Base-by-base conservation (phyloP, 2,797 vertebrate species). In the Vultur gryphus region DNA sequence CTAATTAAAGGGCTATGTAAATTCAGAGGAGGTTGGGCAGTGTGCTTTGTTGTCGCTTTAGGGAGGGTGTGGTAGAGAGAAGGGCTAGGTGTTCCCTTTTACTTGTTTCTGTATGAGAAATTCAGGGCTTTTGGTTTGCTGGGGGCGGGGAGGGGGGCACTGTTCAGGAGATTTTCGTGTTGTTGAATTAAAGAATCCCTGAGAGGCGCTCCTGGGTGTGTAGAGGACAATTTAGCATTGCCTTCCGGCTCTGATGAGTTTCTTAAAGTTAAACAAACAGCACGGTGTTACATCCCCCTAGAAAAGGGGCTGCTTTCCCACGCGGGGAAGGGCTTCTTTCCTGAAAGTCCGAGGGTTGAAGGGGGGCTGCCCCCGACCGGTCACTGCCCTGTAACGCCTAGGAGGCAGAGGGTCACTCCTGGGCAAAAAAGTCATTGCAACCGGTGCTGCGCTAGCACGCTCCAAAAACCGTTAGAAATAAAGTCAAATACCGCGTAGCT, bases 401-500 rank as follows among this genome's bases (percentile, higher is more conserved):
- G 49, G 29, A 44, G 41, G 6, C 52, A 72, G 64, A 33, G 46
- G 28, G 23, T 46, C 13, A 1, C 10, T 31, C 21, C 24, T 5
- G 24, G 35, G 10, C 11, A 12, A n/a, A 59, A 13, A 33, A 31
- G 11, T 4, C 4, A 18, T 5, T 14, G 16, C 28, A 29, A 4
- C 1, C 2, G 3, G 41, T 9, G 41, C 83, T 33, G 66, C 4
- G 0, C 29, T 29, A 13, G 33, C 1, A 2, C 5, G 1, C 16
- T 35, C 41, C 31, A 7, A 55, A n/a, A 21, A 10, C 4, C 14
- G 0, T 3, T 2, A 0, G 8, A 57, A 71, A 15, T 4, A 46
- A 2, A 29, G 15, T 11, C n/a, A 2, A 2, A 7, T 7, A 2
- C 29, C 0, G 4, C 1, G 4, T 2, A 20, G 41, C 37, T 48